Evolutionary conservation across 2,888 invertebrate species (phyloP), one percentile per base, ranked within the genome.

Genomic region (Bhutanitis thaidina): DNA sequence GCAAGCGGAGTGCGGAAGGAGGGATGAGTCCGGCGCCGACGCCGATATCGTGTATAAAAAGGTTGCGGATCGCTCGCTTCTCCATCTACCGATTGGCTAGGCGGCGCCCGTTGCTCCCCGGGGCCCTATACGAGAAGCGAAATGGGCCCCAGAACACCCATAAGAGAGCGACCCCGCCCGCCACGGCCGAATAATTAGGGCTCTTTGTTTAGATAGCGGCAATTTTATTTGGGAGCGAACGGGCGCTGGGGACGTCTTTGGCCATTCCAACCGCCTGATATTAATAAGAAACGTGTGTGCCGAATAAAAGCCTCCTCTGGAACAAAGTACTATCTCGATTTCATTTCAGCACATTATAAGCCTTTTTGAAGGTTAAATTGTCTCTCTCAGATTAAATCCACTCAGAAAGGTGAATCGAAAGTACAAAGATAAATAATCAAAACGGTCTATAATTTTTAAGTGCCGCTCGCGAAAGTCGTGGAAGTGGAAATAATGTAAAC

Each of bases 121-220:
- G 91, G 91, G 90, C 79, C 90, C 90, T 91, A 91, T 92, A 91
- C 91, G 90, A 88, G 87, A 87, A 90, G 89, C 90, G 88, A 90
- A 92, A 92, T 91, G 90, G 91, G 91, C 91, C 92, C 92, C 92
- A 83, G 90, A 91, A 91, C 92, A 91, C 92, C 91, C 91, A 91
- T 92, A 92, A 92, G 91, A 90, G 91, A 91, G 89, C 91, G 91
- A 91, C 92, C 92, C 91, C 91, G 91, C 91, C 90, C 88, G 88
- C 90, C 90, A 88, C 88, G 88, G 88, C 88, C 91, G 91, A 90
- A 91, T 91, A 91, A 91, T 91, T 91, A 91, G 91, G 91, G 90
- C 90, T 90, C 90, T 90, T 90, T 90, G 90, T 90, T 90, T 90
- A 90, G 90, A 90, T 90, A 90, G 90, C 90, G 83, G 88, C 90